Percentiles rank a stretch among this genome's conserved stretches.
phyloP scores from a whole-genome alignment of 2,113 vertebrate species.

The Embiotoca jacksoni region DNA sequence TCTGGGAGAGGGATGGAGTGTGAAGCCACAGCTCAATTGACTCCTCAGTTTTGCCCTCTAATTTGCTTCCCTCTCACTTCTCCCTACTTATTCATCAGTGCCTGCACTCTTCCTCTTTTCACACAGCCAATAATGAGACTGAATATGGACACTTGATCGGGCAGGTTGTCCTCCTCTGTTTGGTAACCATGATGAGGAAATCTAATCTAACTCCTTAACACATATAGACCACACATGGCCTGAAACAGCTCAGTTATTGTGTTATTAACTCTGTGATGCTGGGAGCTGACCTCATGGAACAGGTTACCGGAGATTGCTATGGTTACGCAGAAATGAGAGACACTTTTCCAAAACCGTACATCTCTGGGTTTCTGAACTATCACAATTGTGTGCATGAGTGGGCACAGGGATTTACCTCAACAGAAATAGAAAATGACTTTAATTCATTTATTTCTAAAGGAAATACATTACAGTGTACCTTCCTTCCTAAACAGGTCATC shows the following conservation, averaged over 20 bases:
- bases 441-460: too few relatives aligned
- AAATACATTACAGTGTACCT: too few relatives aligned
- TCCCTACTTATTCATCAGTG: constrained; percentile 67
- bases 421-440: too few relatives aligned
- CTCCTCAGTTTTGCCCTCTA: constrained; percentile 75
- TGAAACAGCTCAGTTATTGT: constrained; percentile 28
- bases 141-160: constrained; percentile 67
- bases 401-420: too few relatives aligned
- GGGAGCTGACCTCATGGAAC: constrained; percentile 30
- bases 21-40: constrained; percentile 79
- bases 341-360: constrained; percentile 25
- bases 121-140: constrained; percentile 64
- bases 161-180: constrained; percentile 62
- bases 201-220: constrained; percentile 47
- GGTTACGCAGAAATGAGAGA: constrained; percentile 36
- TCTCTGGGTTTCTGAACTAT: constrained; percentile 3
- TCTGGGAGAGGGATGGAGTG: constrained; percentile 71
- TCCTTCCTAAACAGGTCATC: too few relatives aligned
- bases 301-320: constrained; percentile 48
- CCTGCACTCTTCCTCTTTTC: constrained; percentile 51
- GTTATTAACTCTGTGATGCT: constrained; percentile 23
- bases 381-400: neutral
- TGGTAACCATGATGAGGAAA: constrained; percentile 36
- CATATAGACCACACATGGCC: neutral
- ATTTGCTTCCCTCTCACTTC: constrained; percentile 70